These are phyloP conservation scores for Sinocyclocheilus anshuiensis DNA, from an alignment of 2,113 vertebrate genomes.

Conservation along the genomic window DNA sequence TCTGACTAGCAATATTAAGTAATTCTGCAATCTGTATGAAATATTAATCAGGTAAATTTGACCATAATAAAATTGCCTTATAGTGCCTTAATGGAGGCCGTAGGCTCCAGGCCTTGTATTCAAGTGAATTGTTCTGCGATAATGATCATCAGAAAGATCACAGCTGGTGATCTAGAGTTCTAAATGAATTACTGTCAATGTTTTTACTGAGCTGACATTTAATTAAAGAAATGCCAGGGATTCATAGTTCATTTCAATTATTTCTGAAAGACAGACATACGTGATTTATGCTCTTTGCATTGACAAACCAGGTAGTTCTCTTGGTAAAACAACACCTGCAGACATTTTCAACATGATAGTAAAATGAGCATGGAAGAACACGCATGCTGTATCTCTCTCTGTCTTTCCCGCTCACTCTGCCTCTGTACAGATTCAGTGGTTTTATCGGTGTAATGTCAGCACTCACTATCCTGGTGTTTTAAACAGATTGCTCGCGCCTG, in stretches of 20 bases:
- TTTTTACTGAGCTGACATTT: conserved; percentile 55
- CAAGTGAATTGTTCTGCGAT: not conserved
- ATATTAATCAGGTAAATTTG: not conserved
- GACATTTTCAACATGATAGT: conserved; percentile 33
- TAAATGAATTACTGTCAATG: conserved; percentile 52
- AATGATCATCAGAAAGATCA: conserved; percentile 2
- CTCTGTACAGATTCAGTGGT: not conserved
- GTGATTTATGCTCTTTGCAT: conserved; percentile 60
- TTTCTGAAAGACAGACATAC: conserved; percentile 45
- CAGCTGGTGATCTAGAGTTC: conserved; percentile 10
- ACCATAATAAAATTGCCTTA: not conserved
- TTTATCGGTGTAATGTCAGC: conserved; percentile 2
- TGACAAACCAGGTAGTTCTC: conserved; percentile 33
- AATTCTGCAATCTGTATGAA: too few relatives aligned
- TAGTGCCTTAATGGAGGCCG: not conserved
- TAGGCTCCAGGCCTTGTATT: not conserved
- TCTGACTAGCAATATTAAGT: too few relatives aligned
- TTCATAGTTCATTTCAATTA: conserved; percentile 34
- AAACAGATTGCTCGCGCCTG: not conserved
- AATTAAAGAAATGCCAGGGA: conserved; percentile 55
- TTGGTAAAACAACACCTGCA: conserved; percentile 42
- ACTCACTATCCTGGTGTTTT: not conserved
- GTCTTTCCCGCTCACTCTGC: not conserved
- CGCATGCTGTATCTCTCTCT: conserved; percentile 14
- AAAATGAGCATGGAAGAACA: conserved; percentile 18